Evolutionary conservation across 2,888 invertebrate genomes (phyloP), one percentile per base, ranked within the genome.

Genomic region (Volucella inanis): DNA sequence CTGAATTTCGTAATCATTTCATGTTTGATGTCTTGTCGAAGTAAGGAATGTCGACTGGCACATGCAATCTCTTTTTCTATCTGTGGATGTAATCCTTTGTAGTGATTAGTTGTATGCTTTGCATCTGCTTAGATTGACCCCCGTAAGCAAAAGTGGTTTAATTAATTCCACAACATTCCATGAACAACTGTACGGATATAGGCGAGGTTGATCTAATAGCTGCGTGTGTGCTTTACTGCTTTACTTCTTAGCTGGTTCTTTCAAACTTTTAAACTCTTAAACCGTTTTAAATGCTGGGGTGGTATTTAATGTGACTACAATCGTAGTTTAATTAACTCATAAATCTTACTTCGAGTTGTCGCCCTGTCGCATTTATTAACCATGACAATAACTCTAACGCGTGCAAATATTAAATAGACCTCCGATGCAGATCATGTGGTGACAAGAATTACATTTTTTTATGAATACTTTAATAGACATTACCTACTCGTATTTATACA

Each of bases 241-340:
- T 65, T 84, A 84, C 80, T 75, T 54, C 55, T 31, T 31, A 18
- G 11, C 15, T 61, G 11, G 15, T 9, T 15, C 11, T 14, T 83
- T 79, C 84, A 84, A 31, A 31, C 31, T 31, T 31, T 31, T 31
- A 31, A 31, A 31, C 6, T 31, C 6, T 31, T 31, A 22, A 22
- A 22, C 18, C 31, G 31, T 6, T 31, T 31, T 6, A 31, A 6
- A 4, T 31, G 84, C 67, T 80, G 75, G 84, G 79, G 79, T 80
- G 68, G 74, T 59, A 83, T 84, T 64, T 75, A 75, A 67, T 65
- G 61, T 71, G 59, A 67, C 75, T 38, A 76, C 76, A 81, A 81
- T 81, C 76, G 72, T 76, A 81, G 68, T 77, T 81, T 85, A 85
- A 85, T 85, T 85, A 85, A 81, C 81, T 80, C 57, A 85, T 85